Percentiles rank a stretch among this genome's conserved stretches.
Conservation (phyloP, 1,140 invertebrate genomes). For the Lepidurus packardi region DNA sequence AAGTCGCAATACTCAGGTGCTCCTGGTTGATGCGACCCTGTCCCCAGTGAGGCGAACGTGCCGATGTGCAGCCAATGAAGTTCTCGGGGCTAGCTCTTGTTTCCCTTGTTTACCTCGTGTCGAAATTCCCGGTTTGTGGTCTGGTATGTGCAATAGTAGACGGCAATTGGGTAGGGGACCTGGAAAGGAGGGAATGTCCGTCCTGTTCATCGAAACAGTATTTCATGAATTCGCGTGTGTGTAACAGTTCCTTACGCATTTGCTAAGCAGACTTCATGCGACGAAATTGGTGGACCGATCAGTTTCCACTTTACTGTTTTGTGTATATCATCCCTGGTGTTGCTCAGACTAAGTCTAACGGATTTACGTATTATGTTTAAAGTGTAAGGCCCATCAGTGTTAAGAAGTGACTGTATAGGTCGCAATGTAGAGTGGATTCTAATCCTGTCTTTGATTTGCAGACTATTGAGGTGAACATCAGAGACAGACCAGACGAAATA, state of each 20-base stretch:
- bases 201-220: neutral
- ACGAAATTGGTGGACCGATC: neutral
- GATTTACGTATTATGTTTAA: neutral
- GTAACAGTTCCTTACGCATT: neutral
- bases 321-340: neutral
- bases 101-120: slow-evolving; percentile 11
- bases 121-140: slow-evolving; percentile 21
- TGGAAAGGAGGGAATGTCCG: neutral
- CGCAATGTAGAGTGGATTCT: neutral
- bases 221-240: neutral
- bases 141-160: slow-evolving; percentile 17
- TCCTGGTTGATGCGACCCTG: neutral
- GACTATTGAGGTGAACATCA: neutral
- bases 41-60: slow-evolving; percentile 8
- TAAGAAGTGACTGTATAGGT: neutral
- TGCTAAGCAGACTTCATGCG: neutral
- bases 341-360: neutral
- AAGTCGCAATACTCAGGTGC: neutral
- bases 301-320: neutral
- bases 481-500: neutral
- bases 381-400: neutral
- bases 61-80: neutral
- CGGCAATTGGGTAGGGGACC: neutral
- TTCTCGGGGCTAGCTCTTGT: neutral
- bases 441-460: neutral